Conservation (phyloP, 2,797 vertebrate genomes). For the Lemur catta region DNA sequence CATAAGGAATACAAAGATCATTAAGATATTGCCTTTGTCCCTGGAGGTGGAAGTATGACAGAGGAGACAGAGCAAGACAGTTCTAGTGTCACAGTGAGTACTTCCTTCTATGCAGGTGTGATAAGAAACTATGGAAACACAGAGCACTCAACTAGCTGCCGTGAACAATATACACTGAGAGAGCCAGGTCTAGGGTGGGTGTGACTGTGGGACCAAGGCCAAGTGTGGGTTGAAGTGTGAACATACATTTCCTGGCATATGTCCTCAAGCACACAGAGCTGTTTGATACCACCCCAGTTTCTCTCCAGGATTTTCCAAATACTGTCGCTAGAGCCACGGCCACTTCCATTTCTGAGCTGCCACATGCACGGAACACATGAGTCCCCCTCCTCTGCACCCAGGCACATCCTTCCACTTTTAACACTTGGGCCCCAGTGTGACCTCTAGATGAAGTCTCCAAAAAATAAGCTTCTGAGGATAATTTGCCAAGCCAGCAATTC, state of each 20-base stretch:
- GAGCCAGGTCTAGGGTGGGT: not conserved
- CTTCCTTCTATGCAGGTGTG: not conserved
- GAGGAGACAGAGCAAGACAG: no score
- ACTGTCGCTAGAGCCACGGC: fast-evolving
- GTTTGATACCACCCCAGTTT: not conserved
- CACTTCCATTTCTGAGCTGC: not conserved
- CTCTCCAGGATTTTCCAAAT: not conserved
- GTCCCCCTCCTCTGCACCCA: not conserved
- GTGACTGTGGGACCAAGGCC: not conserved
- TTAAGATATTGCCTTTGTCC: not conserved
- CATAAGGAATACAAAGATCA: not conserved
- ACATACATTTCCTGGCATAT: not conserved
- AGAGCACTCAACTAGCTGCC: not conserved
- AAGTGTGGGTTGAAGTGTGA: not conserved
- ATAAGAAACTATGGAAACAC: not conserved
- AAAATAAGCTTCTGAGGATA: not conserved
- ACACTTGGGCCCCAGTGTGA: not conserved
- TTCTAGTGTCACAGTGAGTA: not conserved
- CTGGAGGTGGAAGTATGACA: not conserved
- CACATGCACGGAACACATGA: fast-evolving
- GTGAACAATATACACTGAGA: not conserved
- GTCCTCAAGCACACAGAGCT: not conserved
- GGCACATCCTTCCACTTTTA: not conserved
- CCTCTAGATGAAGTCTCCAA: not conserved
- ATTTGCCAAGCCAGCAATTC: not conserved